A percentile compares a stretch with the other conserved stretches of the same genome.
phyloP scores from a whole-genome alignment of 2,888 invertebrate species.

The Melieria crassipennis region DNA sequence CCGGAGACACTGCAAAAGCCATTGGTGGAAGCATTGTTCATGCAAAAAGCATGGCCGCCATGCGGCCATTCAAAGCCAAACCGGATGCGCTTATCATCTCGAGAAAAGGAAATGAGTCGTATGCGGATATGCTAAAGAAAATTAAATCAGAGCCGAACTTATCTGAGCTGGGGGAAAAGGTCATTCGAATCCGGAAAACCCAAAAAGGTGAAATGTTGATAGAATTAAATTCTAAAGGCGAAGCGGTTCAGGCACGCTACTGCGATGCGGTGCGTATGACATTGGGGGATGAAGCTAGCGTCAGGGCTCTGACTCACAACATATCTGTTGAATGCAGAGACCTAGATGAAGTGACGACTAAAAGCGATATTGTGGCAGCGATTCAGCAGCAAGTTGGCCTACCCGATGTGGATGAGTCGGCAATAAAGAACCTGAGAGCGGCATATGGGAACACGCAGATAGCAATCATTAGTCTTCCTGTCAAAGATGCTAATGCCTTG shows the following conservation, averaged over 20 bases:
- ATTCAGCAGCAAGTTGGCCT: not conserved
- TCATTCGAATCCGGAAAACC: not conserved
- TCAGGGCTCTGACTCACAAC: not conserved
- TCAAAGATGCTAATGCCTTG: too few relatives aligned
- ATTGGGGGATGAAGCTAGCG: not conserved
- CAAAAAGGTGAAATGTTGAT: not conserved
- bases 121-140: too few relatives aligned
- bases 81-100: too few relatives aligned
- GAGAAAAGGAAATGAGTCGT: too few relatives aligned
- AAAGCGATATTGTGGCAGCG: not conserved
- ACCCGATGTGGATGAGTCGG: not conserved
- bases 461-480: not conserved
- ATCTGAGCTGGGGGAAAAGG: not conserved
- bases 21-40: too few relatives aligned
- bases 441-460: not conserved
- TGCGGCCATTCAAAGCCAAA: too few relatives aligned
- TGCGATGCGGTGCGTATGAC: not conserved
- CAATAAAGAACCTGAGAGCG: not conserved
- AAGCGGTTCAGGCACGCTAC: not conserved
- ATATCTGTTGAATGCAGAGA: not conserved
- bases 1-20: too few relatives aligned
- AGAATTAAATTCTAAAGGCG: too few relatives aligned
- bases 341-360: not conserved
- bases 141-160: too few relatives aligned
- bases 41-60: too few relatives aligned